These are phyloP conservation scores for Knipowitschia caucasica DNA, from an alignment of 2,797 vertebrate species.

Conservation along the genomic window DNA sequence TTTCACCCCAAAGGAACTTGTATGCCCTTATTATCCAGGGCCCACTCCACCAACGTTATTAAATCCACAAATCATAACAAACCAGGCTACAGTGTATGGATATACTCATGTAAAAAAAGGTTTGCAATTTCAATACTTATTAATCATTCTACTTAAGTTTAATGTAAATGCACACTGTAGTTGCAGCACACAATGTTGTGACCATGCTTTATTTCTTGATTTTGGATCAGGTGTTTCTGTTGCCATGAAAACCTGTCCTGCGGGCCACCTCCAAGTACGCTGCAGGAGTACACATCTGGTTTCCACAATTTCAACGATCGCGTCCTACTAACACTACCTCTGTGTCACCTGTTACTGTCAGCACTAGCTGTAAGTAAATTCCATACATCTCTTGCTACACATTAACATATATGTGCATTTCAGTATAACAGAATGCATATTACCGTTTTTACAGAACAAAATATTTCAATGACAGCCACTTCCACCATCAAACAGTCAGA, in stretches of 20 bases:
- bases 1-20: not conserved
- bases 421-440: too few species aligned
- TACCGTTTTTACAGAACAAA: constrained; percentile 17
- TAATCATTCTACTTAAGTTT: not conserved
- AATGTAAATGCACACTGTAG: not conserved
- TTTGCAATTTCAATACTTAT: not conserved
- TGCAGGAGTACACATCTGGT: constrained; percentile 10
- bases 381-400: not conserved
- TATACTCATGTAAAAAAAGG: constrained; percentile 9
- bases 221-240: constrained; percentile 3
- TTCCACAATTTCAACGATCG: constrained; percentile 19
- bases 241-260: not conserved
- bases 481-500: constrained; percentile 12
- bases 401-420: not conserved
- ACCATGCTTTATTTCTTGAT: not conserved
- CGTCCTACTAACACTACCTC: too few species aligned
- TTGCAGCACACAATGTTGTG: not conserved
- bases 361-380: not conserved
- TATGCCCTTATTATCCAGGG: constrained; percentile 24
- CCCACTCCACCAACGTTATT: constrained; percentile 9
- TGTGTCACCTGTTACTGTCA: too few species aligned
- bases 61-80: not conserved
- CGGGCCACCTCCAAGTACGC: constrained; percentile 7
- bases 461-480: constrained; percentile 2
- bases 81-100: constrained; percentile 13